Conservation (phyloP, 35 echinoderm and acorn worm species). For the Diadema setosum region DNA sequence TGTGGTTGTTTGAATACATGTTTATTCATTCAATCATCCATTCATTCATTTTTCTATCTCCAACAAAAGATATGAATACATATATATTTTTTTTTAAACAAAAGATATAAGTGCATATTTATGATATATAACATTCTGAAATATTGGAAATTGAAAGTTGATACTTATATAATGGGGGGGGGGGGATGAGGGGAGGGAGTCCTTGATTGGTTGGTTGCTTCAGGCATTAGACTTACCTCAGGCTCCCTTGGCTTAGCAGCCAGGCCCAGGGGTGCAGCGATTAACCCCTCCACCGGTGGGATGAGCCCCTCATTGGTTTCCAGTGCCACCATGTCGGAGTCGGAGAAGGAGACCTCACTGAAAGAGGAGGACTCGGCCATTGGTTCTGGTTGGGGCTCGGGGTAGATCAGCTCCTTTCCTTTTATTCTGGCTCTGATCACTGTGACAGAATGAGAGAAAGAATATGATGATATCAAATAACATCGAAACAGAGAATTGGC, state of each 20-base stretch:
- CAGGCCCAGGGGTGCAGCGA: background rate
- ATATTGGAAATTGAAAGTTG: too few species aligned
- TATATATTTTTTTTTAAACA: too few species aligned
- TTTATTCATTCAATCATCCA: too few species aligned
- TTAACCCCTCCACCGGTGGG: background rate
- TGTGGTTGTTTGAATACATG: too few species aligned
- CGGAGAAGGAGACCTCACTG: slow-evolving; percentile 16
- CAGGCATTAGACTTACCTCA: too few species aligned
- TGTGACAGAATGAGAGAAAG: background rate
- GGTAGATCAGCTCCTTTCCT: slow-evolving; percentile 20
- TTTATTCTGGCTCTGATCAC: slow-evolving; percentile 35
- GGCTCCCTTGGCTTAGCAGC: background rate
- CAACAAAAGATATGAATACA: too few species aligned
- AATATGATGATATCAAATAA: background rate
- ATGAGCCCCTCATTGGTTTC: background rate
- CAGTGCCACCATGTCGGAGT: background rate
- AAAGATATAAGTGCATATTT: too few species aligned
- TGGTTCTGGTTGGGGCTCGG: background rate
- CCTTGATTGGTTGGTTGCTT: too few species aligned
- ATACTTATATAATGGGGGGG: too few species aligned
- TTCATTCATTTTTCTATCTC: too few species aligned
- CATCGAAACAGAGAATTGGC: background rate
- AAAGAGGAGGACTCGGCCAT: background rate
- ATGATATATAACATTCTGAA: too few species aligned
- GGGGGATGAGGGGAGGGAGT: too few species aligned